A percentile compares a stretch with the other conserved stretches of the same genome.
These are phyloP conservation scores for Synergus umbraculus DNA, from an alignment of 2,888 invertebrate genomes.

Conservation along the genomic window DNA sequence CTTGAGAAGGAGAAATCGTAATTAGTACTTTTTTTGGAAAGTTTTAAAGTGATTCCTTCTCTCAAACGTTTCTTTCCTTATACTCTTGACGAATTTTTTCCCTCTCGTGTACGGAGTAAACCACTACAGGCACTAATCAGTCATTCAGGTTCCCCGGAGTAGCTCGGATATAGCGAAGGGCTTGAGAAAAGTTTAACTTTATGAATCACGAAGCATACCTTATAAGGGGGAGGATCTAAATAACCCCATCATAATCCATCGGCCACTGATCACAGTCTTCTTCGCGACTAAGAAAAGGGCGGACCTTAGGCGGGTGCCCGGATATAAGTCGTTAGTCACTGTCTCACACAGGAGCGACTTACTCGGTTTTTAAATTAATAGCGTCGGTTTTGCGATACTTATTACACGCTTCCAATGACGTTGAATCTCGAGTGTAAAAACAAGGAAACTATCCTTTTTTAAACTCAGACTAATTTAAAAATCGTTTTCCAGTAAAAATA, in stretches of 20 bases:
- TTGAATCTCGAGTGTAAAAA: not conserved
- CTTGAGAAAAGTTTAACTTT: constrained; percentile 58
- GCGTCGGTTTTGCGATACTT: constrained; percentile 50
- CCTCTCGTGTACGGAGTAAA: not conserved
- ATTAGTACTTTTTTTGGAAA: constrained; percentile 26
- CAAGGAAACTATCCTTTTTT: not conserved
- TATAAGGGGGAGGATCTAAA: constrained; percentile 11
- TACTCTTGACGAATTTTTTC: constrained; percentile 3
- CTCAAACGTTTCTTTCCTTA: constrained; percentile 11
- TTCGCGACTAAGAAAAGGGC: constrained; percentile 4
- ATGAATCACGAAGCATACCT: constrained; percentile 61
- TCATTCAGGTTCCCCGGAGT: not conserved
- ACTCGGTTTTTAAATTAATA: constrained; percentile 71
- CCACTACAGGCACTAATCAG: not conserved
- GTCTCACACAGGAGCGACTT: constrained; percentile 68
- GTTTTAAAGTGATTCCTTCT: not conserved
- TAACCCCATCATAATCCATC: constrained; percentile 3
- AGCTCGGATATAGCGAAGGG: not conserved
- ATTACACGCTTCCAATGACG: not conserved
- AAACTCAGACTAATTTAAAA: not conserved
- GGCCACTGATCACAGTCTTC: constrained; percentile 14
- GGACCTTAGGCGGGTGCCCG: constrained; percentile 41
- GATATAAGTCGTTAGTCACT: constrained; percentile 70
- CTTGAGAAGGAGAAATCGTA: constrained; percentile 13
- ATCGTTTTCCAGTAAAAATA: not conserved